Conservation (phyloP, 1,140 invertebrate species). For the Chironomus tepperi region DNA sequence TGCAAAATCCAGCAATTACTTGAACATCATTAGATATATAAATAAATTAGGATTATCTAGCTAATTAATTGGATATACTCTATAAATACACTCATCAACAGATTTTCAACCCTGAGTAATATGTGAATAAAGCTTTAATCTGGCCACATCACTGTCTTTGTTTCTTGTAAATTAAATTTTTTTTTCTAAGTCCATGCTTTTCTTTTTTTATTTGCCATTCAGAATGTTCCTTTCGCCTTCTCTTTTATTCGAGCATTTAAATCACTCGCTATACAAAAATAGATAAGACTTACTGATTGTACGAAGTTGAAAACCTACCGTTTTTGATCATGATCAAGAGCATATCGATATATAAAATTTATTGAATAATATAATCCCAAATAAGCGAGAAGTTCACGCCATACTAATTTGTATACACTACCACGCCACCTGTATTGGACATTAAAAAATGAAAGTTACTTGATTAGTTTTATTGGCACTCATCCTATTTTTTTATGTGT, state of each 20-base stretch:
- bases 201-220: neutral
- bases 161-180: constrained; percentile 14
- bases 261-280: neutral
- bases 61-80: too few species aligned
- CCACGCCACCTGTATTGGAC: constrained; percentile 75
- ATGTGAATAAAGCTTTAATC: too few species aligned
- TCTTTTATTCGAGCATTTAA: neutral
- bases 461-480: too few species aligned
- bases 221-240: neutral
- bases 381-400: constrained; percentile 87
- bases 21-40: too few species aligned
- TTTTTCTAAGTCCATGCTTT: neutral
- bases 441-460: constrained; percentile 25
- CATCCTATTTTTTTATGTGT: too few species aligned
- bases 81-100: too few species aligned
- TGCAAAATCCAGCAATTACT: too few species aligned
- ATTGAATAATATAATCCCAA: constrained; percentile 76
- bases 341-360: constrained; percentile 81
- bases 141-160: neutral
- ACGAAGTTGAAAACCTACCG: constrained; percentile 50
- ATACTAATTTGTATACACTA: constrained; percentile 95
- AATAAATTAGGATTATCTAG: too few species aligned
- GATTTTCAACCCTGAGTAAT: too few species aligned
- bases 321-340: constrained; percentile 70
- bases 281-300: neutral